Base-by-base conservation (phyloP, 2,113 vertebrate genomes). In the Falco punctatus region DNA sequence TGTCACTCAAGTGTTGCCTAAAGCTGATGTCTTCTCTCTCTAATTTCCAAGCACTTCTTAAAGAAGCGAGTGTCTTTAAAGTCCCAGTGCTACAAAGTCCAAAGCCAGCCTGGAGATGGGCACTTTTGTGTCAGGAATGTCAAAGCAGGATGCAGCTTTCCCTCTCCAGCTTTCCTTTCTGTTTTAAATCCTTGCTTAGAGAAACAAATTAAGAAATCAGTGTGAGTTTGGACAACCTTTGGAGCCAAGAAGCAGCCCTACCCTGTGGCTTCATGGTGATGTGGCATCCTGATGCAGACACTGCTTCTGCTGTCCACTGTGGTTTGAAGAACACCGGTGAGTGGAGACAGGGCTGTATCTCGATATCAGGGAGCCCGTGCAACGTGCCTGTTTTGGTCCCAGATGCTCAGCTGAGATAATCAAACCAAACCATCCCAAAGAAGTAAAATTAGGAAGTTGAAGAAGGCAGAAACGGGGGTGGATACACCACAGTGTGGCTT, bases 331-430 rank as follows among this genome's bases (percentile, higher is more conserved):
- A 15, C 21, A 21, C 4, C 0, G 3, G 51, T 30, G 55, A 57
- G 52, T 10, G 26, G 35, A 27, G 33, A 13, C 15, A 52, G 42
- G n/a, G n/a, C 24, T 48, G 35, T 27, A 30, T 10, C 24, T 55
- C 55, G 33, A 1, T 48, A 5, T 6, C 44, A 42, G 23, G 44
- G 40, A 15, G 27, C 1, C 1, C 0, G 0, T 23, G 42, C 4
- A 9, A 7, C 0, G 0, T 14, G 24, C 22, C 16, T 28, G 20
- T 11, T 85, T 27, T 49, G 27, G 64, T 32, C 59, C 22, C 33
- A 42, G 67, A 6, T 58, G 22, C 59, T 74, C 6, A 19, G 13
- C 59, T 79, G 44, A 46, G 35, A 8, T 23, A n/a, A 33, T 30
- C 48, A 62, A 69, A 59, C 19, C 30, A 75, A 80, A 28, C 20